A percentile compares a stretch with the other conserved stretches of the same genome.
Conservation (phyloP, 2,113 vertebrate genomes). For the Hippopotamus amphibius region DNA sequence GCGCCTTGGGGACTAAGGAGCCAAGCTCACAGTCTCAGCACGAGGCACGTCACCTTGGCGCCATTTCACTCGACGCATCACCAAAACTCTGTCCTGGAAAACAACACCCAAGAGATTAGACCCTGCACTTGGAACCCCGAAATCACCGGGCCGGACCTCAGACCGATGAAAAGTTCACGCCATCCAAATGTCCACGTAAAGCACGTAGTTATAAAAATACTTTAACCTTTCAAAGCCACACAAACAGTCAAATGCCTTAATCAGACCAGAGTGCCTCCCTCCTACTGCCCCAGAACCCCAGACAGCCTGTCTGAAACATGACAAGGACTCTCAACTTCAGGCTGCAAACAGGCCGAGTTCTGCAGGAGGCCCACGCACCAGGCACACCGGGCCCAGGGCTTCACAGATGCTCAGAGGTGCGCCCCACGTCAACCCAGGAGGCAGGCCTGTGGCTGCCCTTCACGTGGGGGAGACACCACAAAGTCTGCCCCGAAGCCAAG, state of each 20-base stretch:
- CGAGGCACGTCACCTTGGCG: too few relatives aligned
- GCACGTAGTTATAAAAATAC: too few relatives aligned
- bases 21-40: neutral
- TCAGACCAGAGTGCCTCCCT: neutral
- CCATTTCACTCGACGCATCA: too few relatives aligned
- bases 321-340: accelerated
- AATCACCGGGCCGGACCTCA: neutral
- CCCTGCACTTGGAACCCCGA: neutral
- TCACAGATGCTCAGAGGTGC: accelerated
- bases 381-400: too few relatives aligned
- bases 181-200: neutral
- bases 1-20: accelerated
- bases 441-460: neutral
- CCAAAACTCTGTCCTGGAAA: neutral
- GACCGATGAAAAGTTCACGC: neutral
- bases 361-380: neutral
- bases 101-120: too few relatives aligned
- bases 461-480: neutral
- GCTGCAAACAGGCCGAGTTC: neutral
- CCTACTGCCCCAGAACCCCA: neutral
- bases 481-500: neutral
- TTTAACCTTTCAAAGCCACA: too few relatives aligned
- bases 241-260: neutral
- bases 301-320: neutral
- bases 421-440: accelerated